Conservation (phyloP, 2,797 vertebrate genomes). For the Melanotaenia boesemani region DNA sequence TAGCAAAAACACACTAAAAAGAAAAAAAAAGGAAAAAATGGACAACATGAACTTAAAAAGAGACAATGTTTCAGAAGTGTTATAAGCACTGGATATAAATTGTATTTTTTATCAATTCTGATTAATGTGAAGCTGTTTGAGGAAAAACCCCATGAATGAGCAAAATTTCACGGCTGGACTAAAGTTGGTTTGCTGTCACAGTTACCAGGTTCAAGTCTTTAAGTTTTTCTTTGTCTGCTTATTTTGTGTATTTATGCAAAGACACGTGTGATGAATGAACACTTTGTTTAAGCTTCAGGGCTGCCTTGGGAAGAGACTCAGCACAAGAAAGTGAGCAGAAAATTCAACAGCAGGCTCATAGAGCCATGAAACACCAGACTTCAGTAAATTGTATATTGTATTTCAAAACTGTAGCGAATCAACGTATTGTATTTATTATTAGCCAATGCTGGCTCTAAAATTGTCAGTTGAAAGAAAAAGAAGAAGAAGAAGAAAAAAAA, state of each 20-base stretch:
- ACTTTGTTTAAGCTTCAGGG: conserved; percentile 95
- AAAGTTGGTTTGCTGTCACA: conserved; percentile 91
- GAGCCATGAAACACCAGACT: conserved; percentile 85
- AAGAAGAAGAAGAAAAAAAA: neutral
- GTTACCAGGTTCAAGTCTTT: conserved; percentile 94
- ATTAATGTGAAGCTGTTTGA: conserved; percentile 99
- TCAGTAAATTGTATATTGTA: conserved; percentile 85
- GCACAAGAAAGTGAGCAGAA: conserved; percentile 84
- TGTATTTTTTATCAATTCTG: conserved; percentile 99
- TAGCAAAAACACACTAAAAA: conserved; percentile 76
- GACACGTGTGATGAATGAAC: conserved; percentile 94
- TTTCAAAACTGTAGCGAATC: conserved; percentile 88
- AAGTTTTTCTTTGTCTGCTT: conserved; percentile 86
- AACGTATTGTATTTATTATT: conserved; percentile 97
- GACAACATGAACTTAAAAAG: conserved; percentile 87
- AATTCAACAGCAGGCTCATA: conserved; percentile 85
- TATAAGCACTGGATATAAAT: conserved; percentile 99
- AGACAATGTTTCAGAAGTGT: conserved; percentile 98
- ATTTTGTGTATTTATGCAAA: conserved; percentile 99
- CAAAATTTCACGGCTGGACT: conserved; percentile 94
- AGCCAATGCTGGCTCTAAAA: conserved; percentile 96
- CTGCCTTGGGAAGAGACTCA: conserved; percentile 85
- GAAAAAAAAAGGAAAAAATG: conserved; percentile 60
- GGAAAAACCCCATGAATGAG: conserved; percentile 91
- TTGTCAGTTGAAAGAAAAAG: conserved; percentile 80